Evolutionary conservation across 2,888 invertebrate species (phyloP).

Genomic region (Napeogenes sylphis): DNA sequence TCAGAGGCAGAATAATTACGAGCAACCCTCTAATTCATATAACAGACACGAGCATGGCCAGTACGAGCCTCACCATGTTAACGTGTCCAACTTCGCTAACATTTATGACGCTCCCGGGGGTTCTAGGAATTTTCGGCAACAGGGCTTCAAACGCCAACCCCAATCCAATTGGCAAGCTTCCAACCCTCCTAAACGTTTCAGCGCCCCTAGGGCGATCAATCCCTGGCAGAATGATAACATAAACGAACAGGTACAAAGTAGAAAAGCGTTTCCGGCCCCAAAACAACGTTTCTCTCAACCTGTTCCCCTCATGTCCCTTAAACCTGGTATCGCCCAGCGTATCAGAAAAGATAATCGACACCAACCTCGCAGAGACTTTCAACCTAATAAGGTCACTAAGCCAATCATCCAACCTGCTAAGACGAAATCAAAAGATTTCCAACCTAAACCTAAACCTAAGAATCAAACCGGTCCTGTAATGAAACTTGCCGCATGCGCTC

Average conservation of each 20-base stretch:
- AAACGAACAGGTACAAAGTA: constrained; percentile 13
- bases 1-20: constrained; percentile 50
- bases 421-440: background rate
- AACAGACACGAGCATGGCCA: constrained; percentile 29
- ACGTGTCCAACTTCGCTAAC: constrained; percentile 21
- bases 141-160: constrained; percentile 44
- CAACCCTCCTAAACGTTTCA: constrained; percentile 40
- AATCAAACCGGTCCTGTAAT: constrained; percentile 32
- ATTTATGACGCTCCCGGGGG: constrained; percentile 41
- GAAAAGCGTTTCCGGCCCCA: constrained; percentile 16
- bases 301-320: constrained; percentile 28
- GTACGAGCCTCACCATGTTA: constrained; percentile 10
- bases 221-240: constrained; percentile 22
- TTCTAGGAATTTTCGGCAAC: constrained; percentile 27
- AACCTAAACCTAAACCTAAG: constrained; percentile 25
- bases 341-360: constrained; percentile 26
- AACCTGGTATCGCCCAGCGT: constrained; percentile 33
- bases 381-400: constrained; percentile 44
- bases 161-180: constrained; percentile 39
- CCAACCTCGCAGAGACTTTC: constrained; percentile 36
- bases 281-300: constrained; percentile 6
- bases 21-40: constrained; percentile 38
- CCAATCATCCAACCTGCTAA: no score
- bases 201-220: constrained; percentile 29
- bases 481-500: constrained; percentile 36